Conservation (phyloP, 2,113 vertebrate species). For the Corythaeola cristata region DNA sequence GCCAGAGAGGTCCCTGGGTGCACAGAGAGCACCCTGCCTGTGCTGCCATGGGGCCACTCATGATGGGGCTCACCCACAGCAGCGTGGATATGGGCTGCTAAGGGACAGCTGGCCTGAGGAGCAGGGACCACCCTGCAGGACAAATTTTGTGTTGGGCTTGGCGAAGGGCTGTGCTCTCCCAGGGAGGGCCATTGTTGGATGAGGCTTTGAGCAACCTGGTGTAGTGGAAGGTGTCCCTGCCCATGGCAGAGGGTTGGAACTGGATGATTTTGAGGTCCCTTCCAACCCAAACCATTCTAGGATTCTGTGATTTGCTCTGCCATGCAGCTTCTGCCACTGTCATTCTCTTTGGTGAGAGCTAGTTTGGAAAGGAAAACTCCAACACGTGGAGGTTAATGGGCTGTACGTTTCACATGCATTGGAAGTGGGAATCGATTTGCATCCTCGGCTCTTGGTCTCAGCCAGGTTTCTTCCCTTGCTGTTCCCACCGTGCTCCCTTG, state of each 20-base stretch:
- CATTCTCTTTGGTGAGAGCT: background rate
- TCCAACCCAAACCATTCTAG: no score
- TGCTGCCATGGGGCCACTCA: no score
- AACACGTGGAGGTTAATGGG: background rate
- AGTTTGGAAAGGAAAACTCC: background rate
- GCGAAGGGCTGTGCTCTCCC: background rate
- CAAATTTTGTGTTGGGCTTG: background rate
- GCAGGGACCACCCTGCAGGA: no score
- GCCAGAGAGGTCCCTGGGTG: background rate
- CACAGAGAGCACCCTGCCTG: no score
- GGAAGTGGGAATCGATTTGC: background rate
- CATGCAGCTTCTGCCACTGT: background rate
- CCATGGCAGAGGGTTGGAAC: no score
- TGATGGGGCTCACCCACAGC: background rate
- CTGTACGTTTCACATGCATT: background rate
- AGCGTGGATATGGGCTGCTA: background rate
- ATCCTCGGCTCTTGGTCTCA: background rate
- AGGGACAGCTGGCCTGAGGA: background rate
- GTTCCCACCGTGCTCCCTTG: fast-evolving
- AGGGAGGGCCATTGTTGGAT: background rate
- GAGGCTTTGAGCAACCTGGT: no score
- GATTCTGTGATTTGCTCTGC: background rate
- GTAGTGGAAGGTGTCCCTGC: no score
- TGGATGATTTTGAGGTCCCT: no score
- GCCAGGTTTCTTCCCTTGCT: background rate